Base-by-base conservation (phyloP, 2,888 invertebrate species). In the Sinohyriopsis cumingii region DNA sequence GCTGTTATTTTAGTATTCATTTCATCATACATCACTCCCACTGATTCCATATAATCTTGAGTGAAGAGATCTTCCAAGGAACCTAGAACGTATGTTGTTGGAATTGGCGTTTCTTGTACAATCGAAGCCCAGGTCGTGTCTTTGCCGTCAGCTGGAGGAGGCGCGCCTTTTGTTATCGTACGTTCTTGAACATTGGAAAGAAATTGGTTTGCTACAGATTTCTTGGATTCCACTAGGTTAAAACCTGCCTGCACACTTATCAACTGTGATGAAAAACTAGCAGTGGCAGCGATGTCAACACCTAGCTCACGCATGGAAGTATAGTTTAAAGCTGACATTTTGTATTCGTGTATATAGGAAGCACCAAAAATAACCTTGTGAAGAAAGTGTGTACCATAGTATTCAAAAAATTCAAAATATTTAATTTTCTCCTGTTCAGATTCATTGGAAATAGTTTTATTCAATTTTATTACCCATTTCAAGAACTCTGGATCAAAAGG, bases 361-460 rank as follows among this genome's bases (percentile, higher is more conserved):
- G 76, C 76, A 20, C 76, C 73, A 66, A 73, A 76, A 18, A 63
- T 68, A 4, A 69, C 56, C 25, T 65, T 67, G 33, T 53, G 56
- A 5, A 69, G 65, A 69, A 65, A 76, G 61, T 75, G 72, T 19
- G 75, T 75, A 5, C 76, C 76, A 24, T 66, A 76, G 2, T 45
- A 65, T 22, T 71, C 61, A 57, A 72, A 72, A 57, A 72, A 72
- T 22, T 66, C 59, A 3, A 67, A 59, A 57, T 65, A 72, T 18
- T 33, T 66, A 7, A 7, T 9, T 33, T 33, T 33, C 33, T 33
- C 33, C 33, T 33, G 33, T 33, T 33, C 33, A 9, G 33, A 33
- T n/a, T 55, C 19, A 45, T 33, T 55, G 5, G 3, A 66, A 33
- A 61, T 20, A 15, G 65, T 57, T 22, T 19, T 15, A 53, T 69